A percentile compares a stretch with the other conserved stretches of the same genome.
Conservation (phyloP, 2,113 vertebrate species). For the Arizona elegans region DNA sequence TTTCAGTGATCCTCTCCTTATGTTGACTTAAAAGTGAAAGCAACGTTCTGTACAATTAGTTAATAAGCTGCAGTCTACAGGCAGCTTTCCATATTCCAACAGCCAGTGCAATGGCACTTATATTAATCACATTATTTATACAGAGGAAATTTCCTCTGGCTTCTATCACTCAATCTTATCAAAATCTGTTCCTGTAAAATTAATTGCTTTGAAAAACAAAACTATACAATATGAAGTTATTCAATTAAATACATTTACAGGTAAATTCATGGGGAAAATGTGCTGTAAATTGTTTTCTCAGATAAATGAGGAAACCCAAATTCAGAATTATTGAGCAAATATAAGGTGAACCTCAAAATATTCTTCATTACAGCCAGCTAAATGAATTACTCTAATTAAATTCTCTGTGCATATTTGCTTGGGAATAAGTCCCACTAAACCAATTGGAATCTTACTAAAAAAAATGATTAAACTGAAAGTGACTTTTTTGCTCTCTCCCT, state of each 20-base stretch:
- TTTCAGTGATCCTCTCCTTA: neutral
- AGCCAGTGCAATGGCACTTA: neutral
- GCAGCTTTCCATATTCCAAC: neutral
- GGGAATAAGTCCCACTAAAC: neutral
- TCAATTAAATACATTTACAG: neutral
- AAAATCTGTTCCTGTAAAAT: rapidly evolving
- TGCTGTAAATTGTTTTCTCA: rapidly evolving
- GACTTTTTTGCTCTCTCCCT: neutral
- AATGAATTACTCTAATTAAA: neutral
- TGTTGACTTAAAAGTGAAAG: neutral
- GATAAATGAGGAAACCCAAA: neutral
- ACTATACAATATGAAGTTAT: neutral
- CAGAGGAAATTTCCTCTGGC: neutral
- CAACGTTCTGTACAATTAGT: neutral
- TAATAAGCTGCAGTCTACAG: neutral
- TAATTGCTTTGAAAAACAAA: neutral
- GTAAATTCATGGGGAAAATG: rapidly evolving
- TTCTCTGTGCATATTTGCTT: neutral
- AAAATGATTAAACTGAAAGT: neutral
- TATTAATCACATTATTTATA: neutral
- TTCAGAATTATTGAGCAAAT: rapidly evolving
- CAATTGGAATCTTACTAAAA: neutral
- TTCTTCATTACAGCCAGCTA: neutral
- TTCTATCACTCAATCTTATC: neutral
- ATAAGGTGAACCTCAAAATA: neutral